Base-by-base conservation (phyloP, 2,113 vertebrate species). In the Sorex fumeus region DNA sequence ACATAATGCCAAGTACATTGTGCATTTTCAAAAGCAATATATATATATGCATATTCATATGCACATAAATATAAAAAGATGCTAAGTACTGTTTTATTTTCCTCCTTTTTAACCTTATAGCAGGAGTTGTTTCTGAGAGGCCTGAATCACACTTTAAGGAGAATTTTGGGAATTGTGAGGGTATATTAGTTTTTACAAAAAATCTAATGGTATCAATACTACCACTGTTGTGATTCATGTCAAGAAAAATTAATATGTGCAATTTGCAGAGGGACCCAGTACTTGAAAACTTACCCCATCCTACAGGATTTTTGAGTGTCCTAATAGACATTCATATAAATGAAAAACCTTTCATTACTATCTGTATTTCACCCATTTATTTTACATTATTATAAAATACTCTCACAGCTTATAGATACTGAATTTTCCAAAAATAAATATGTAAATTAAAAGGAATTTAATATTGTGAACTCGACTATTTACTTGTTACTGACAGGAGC, bases 11-110 rank as follows among this genome's bases (percentile, higher is more conserved):
- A 95, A 45, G 47, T 50, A 43, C 15, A 90, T 18, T 82, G 2
- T 87, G 77, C 6, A 70, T 66, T 90, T 96, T 53, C 43, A 93
- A 91, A 28, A 18, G 16, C 27, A 91, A 60, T 9, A 64, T 64
- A 7, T 40, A 40, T 40, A 40, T 40, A 40, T n/a, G n/a, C n/a
- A n/a, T 40, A 40, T 40, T 40, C 40, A 40, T 40, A 40, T 40
- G 7, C 40, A 40, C 7, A 40, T 40, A 40, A 4, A 40, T 40
- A 40, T 40, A 40, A 40, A 40, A 40, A 40, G 13, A 50, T 50
- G 9, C 47, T 50, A 50, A 50, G 18, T 62, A 62, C 60, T 62
- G 6, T 9, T 62, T 62, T 62, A 15, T 62, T 25, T 4, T 4
- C 25, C 8, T 62, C 25, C 27, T 11, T 11, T 6, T 66, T 28